A percentile compares a stretch with the other conserved stretches of the same genome.
Evolutionary conservation across 2,113 vertebrate genomes (phyloP).

Genomic region (Varanus komodoensis): DNA sequence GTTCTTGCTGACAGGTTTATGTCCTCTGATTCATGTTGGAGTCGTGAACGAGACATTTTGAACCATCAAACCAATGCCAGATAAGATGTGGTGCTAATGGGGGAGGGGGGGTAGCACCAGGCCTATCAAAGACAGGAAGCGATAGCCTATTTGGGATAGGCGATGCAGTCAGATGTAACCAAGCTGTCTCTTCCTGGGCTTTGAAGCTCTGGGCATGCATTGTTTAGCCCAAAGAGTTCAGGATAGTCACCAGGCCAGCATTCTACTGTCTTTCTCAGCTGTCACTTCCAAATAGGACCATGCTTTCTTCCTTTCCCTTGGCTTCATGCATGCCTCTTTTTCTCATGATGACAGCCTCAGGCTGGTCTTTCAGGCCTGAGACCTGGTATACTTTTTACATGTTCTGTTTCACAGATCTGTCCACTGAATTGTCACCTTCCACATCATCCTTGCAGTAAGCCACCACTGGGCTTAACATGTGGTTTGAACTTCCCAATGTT

Average conservation of each 20-base stretch:
- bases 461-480: background rate
- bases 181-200: background rate
- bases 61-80: background rate
- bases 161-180: background rate
- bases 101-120: background rate
- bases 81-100: background rate
- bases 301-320: background rate
- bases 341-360: background rate
- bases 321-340: background rate
- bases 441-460: background rate
- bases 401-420: background rate
- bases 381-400: background rate
- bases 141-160: background rate
- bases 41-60: constrained; percentile 10
- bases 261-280: background rate
- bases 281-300: background rate
- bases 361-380: no score
- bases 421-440: background rate
- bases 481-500: background rate
- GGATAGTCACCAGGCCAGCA: background rate
- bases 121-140: background rate
- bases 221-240: background rate
- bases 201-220: background rate
- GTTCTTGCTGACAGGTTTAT: constrained; percentile 45
- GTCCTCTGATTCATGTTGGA: constrained; percentile 26